A percentile compares a stretch with the other conserved stretches of the same genome.
These are phyloP conservation scores for Lycaon pictus DNA, from an alignment of 2,113 vertebrate genomes.

Conservation along the genomic window DNA sequence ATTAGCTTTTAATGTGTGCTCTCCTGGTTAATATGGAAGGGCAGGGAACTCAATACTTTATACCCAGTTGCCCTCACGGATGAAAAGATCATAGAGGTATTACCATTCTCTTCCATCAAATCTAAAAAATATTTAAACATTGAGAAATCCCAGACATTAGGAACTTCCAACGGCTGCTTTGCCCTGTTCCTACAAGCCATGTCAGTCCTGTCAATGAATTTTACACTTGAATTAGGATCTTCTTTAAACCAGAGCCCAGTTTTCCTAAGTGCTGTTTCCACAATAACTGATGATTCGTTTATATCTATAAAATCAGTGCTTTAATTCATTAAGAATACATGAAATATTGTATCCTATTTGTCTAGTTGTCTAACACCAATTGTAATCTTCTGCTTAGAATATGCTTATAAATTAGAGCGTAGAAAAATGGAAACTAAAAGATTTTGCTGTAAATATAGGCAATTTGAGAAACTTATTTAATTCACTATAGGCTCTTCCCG, in stretches of 20 bases:
- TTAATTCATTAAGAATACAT: conserved; percentile 5
- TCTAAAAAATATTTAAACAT: neutral
- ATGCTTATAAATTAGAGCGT: conserved; percentile 14
- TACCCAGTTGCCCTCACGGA: neutral
- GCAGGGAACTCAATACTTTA: neutral
- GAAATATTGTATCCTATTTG: neutral
- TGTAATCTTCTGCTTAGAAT: conserved; percentile 45
- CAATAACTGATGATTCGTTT: conserved; percentile 22
- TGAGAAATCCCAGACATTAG: neutral
- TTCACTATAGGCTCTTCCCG: neutral
- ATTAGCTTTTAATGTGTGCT: conserved; percentile 68
- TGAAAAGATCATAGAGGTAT: neutral
- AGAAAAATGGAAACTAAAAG: neutral
- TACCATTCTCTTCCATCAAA: neutral
- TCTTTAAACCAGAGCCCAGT: neutral
- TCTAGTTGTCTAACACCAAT: conserved; percentile 16
- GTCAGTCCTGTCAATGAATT: neutral
- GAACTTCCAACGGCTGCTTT: neutral
- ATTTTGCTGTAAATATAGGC: neutral
- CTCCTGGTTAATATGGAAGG: neutral
- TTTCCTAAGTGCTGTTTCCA: conserved; percentile 21
- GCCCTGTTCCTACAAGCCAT: neutral
- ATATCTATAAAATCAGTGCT: neutral
- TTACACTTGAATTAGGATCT: neutral
- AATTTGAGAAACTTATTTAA: conserved; percentile 15